Evolutionary conservation across 2,888 invertebrate genomes (phyloP).

Genomic region (Atrina japonica): DNA sequence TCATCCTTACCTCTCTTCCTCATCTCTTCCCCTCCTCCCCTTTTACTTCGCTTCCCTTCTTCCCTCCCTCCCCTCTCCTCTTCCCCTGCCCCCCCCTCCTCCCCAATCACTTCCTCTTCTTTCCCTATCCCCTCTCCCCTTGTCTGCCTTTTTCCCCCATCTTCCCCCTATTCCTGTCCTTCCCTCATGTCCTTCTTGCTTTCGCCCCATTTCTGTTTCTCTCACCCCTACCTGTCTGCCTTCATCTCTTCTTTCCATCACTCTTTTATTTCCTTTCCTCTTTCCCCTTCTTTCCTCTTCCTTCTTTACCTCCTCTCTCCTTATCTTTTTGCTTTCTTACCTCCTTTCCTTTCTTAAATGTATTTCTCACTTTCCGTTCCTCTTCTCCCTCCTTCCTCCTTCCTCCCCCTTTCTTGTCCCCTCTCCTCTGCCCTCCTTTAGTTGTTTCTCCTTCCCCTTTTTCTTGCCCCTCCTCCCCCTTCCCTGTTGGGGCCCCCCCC

Average conservation of each 20-base stretch:
- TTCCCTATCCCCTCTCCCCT: too few species aligned
- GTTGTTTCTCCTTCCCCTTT: not conserved
- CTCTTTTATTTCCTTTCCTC: not conserved
- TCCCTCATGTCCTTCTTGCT: not conserved
- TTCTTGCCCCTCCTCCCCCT: too few species aligned
- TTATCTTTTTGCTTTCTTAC: not conserved
- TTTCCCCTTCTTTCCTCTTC: not conserved
- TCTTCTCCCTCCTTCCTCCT: not conserved
- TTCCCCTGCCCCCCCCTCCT: too few species aligned
- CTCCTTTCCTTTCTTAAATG: not conserved
- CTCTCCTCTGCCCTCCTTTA: too few species aligned
- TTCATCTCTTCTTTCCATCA: not conserved
- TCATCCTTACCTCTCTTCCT: not conserved
- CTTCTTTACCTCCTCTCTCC: not conserved
- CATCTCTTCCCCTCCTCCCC: not conserved
- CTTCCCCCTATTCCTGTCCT: not conserved
- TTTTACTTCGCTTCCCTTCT: too few species aligned
- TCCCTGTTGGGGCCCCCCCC: not conserved
- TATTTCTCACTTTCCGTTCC: not conserved
- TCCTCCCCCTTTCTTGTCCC: not conserved
- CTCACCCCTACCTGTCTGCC: not conserved
- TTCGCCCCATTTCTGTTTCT: not conserved
- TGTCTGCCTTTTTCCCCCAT: not conserved
- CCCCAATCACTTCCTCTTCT: too few species aligned
- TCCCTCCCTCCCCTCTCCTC: too few species aligned